A percentile compares a stretch with the other conserved stretches of the same genome.
These are phyloP conservation scores for Phrynosoma blainvillii DNA, from an alignment of 2,113 vertebrate genomes.

Conservation along the genomic window DNA sequence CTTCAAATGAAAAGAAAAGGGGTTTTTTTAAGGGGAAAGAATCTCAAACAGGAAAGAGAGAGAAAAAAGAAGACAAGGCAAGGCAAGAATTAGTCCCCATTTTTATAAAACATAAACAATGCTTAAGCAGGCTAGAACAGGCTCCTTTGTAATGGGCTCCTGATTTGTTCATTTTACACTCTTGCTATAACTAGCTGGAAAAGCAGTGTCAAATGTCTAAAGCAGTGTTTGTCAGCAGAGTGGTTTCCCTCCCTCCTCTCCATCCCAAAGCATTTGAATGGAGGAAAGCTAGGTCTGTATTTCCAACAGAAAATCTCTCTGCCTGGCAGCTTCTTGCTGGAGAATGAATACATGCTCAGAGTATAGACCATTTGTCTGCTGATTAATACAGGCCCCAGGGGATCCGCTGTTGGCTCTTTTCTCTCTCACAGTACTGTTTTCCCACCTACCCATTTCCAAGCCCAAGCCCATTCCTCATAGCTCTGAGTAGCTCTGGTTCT, in stretches of 20 bases:
- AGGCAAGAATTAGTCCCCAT: rapidly evolving
- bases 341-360: slow-evolving; percentile 75
- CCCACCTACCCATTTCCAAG: slow-evolving; percentile 17
- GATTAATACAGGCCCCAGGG: slow-evolving; percentile 74
- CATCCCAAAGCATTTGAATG: slow-evolving; percentile 72
- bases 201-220: slow-evolving; percentile 77
- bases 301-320: slow-evolving; percentile 71
- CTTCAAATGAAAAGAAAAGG: neutral
- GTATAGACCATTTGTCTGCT: slow-evolving; percentile 74
- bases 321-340: slow-evolving; percentile 71
- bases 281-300: slow-evolving; percentile 67
- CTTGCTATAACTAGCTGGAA: slow-evolving; percentile 76
- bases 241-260: slow-evolving; percentile 56
- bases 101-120: slow-evolving; percentile 32
- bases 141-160: slow-evolving; percentile 70
- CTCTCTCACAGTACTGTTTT: slow-evolving; percentile 66
- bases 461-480: slow-evolving; percentile 36
- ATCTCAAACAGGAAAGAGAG: neutral
- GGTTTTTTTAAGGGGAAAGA: slow-evolving; percentile 23
- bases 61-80: neutral
- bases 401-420: slow-evolving; percentile 76
- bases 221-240: slow-evolving; percentile 79
- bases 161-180: slow-evolving; percentile 79
- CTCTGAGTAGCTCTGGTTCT: slow-evolving; percentile 54
- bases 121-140: slow-evolving; percentile 54